Evolutionary conservation across 2,888 invertebrate genomes (phyloP).

Genomic region (Drosophila limbata): DNA sequence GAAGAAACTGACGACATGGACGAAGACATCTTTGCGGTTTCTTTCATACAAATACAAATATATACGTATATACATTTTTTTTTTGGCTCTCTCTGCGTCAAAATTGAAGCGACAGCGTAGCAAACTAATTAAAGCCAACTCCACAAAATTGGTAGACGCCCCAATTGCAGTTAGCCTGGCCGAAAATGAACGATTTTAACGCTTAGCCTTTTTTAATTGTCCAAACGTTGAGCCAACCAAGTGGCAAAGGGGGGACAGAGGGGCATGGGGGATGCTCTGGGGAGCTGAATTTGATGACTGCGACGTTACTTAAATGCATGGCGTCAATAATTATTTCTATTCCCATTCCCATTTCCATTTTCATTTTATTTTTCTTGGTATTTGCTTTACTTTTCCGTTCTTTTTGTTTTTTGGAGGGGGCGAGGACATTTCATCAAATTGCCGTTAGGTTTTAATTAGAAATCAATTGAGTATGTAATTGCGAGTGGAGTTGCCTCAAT

Average conservation of each 20-base stretch:
- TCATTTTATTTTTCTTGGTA: slow-evolving; percentile 10
- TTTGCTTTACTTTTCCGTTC: slow-evolving; percentile 16
- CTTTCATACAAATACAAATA: not conserved
- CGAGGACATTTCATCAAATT: slow-evolving; percentile 40
- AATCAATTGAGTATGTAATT: slow-evolving; percentile 75
- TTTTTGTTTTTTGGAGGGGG: slow-evolving; percentile 17
- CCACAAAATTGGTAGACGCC: slow-evolving; percentile 21
- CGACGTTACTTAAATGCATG: slow-evolving; percentile 58
- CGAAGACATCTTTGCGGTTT: slow-evolving; percentile 58
- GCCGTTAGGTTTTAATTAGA: slow-evolving; percentile 66
- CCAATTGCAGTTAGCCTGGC: slow-evolving; percentile 64
- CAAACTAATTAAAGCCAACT: slow-evolving; percentile 76
- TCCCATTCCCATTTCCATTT: slow-evolving; percentile 20
- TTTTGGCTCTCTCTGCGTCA: slow-evolving; percentile 39
- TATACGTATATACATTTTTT: slow-evolving; percentile 1
- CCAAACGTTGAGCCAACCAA: slow-evolving; percentile 26
- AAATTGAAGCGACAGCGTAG: slow-evolving; percentile 75
- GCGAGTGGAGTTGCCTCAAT: slow-evolving; percentile 19
- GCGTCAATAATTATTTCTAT: slow-evolving; percentile 63
- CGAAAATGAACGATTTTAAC: slow-evolving; percentile 77
- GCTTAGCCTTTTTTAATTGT: slow-evolving; percentile 81
- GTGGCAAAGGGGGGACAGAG: not conserved
- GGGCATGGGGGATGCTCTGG: not conserved
- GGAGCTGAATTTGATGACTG: slow-evolving; percentile 48
- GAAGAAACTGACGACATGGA: slow-evolving; percentile 56